Conservation (phyloP, 2,113 vertebrate genomes). For the Sisor rabdophorus region DNA sequence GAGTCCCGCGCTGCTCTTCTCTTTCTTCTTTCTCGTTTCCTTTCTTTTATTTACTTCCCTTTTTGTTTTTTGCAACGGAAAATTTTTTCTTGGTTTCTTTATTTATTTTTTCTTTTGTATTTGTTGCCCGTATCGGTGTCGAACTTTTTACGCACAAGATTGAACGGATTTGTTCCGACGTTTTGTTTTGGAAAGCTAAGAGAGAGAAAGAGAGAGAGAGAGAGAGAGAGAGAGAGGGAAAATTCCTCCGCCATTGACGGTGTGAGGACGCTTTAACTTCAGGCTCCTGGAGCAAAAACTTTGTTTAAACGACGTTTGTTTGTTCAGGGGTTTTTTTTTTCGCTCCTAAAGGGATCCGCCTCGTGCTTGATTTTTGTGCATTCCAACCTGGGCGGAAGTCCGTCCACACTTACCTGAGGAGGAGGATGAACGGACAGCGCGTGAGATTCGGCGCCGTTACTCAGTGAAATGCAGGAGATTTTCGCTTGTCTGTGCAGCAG, state of each 20-base stretch:
- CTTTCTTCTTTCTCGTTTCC: slow-evolving; percentile 22
- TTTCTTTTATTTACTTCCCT: slow-evolving; percentile 32
- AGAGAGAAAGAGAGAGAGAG: slow-evolving; percentile 15
- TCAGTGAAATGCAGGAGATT: slow-evolving; percentile 25
- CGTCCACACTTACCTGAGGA: background rate
- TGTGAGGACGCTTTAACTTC: slow-evolving; percentile 22
- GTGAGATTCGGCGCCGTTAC: slow-evolving; percentile 56
- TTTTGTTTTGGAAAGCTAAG: slow-evolving; percentile 67
- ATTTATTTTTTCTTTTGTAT: background rate
- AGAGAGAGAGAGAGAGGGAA: slow-evolving; percentile 4
- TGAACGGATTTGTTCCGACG: background rate
- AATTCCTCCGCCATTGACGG: slow-evolving; percentile 34
- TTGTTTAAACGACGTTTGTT: background rate
- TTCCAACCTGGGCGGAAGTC: slow-evolving; percentile 50
- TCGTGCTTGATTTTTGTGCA: slow-evolving; percentile 39
- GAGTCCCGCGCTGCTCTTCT: slow-evolving; percentile 66
- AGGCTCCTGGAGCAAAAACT: slow-evolving; percentile 5
- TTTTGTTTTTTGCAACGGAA: background rate
- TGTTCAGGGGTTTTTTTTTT: slow-evolving; percentile 48
- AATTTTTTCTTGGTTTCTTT: background rate
- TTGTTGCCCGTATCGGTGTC: background rate
- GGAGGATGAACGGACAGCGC: slow-evolving; percentile 48
- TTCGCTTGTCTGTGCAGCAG: background rate
- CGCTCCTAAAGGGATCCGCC: slow-evolving; percentile 56
- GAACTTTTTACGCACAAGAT: slow-evolving; percentile 16